Evolutionary conservation across 2,113 vertebrate species (phyloP), one percentile per base, ranked within the genome.

Genomic region (Pantherophis guttatus): DNA sequence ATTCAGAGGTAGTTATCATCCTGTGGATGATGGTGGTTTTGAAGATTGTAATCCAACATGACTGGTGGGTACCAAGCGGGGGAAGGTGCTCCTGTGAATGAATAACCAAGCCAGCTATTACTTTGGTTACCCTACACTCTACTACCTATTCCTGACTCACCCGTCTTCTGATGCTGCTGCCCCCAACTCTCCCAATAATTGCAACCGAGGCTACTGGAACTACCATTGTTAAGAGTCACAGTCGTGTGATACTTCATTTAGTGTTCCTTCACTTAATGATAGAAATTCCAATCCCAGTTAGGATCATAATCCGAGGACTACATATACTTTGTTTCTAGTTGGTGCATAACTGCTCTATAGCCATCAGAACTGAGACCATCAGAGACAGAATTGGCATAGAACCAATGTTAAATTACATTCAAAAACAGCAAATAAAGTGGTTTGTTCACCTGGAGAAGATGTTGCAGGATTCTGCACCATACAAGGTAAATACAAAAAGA

Each of bases 71-170:
- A 81, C 7, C 17, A 81, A 81, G 15, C 39, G 29, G 89, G 91
- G 33, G 39, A 95, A 11, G 48, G 39, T 55, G 48, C 87, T 94
- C 59, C 89, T 87, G 93, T 53, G 91, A 90, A 62, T 91, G 90
- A 88, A 86, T 90, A 44, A 0, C 0, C 0, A 15, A 59, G 24
- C 21, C 21, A 59, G 21, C 8, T 8, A 58, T 23, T 58, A 23
- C 21, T 23, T 58, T 23, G 6, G 53, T 54, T 54, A 54, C 53
- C 12, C 55, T 19, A 55, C 55, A 55, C 4, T 54, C 54, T 54
- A 21, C 57, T 59, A 59, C 21, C 23, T 59, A 59, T 59, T 59
- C 58, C 58, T 59, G 23, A 24, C 58, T 59, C 23, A 26, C 8
- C 7, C 23, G 23, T 59, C 3, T 26, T 59, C 23, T 26, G 23